A percentile compares a stretch with the other conserved stretches of the same genome.
Evolutionary conservation across 2,888 invertebrate species (phyloP).

Genomic region (Spicauda simplicius): DNA sequence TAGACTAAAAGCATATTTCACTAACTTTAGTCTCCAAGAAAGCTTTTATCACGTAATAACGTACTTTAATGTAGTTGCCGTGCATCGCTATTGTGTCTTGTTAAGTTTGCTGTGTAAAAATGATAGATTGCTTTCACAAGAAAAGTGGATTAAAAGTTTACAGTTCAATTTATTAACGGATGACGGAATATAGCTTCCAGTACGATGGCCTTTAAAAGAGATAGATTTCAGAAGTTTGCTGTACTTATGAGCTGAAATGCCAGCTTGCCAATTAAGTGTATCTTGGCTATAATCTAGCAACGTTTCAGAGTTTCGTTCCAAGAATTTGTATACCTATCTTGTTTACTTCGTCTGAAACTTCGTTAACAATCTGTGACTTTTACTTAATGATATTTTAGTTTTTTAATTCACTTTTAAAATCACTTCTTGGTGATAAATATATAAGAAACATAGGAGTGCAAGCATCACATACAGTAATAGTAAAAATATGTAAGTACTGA

Average conservation of each 20-base stretch:
- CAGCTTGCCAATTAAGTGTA: conserved; percentile 42
- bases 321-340: conserved; percentile 6
- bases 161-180: conserved; percentile 4
- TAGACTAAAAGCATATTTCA: background rate
- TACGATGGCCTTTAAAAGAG: conserved; percentile 22
- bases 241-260: conserved; percentile 38
- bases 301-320: conserved; percentile 12
- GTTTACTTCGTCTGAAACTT: conserved; percentile 1
- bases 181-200: conserved; percentile 13
- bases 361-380: background rate
- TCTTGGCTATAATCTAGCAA: conserved; percentile 28
- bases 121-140: background rate
- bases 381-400: background rate
- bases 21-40: background rate
- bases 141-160: conserved; percentile 6
- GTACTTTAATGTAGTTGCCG: background rate
- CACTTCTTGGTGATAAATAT: background rate
- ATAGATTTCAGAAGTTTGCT: conserved; percentile 20
- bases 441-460: background rate
- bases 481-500: background rate
- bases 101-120: background rate
- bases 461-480: no score
- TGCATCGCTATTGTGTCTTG: background rate
- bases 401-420: background rate
- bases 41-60: background rate